These are phyloP conservation scores for Leucania comma DNA, from an alignment of 2,888 invertebrate species.

Conservation along the genomic window DNA sequence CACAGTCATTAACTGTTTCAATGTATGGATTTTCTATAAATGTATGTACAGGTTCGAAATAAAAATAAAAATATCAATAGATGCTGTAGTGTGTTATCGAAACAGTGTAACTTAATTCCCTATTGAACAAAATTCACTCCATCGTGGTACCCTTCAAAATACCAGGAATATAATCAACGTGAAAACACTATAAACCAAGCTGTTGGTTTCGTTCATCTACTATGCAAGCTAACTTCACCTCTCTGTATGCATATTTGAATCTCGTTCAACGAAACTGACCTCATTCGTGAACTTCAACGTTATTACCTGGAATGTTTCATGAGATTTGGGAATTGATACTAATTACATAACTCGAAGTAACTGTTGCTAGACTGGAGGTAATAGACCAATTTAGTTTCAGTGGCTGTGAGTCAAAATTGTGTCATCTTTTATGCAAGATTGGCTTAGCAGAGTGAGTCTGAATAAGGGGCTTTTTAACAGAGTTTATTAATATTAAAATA, in stretches of 20 bases:
- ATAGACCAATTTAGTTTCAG: constrained; percentile 10
- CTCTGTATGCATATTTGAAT: constrained; percentile 31
- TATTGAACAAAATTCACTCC: neutral
- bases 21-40: constrained; percentile 70
- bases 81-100: no score
- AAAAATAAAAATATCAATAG: no score
- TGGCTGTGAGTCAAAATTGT: neutral
- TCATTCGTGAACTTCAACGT: constrained; percentile 68
- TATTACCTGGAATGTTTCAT: constrained; percentile 42
- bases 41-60: constrained; percentile 69
- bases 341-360: constrained; percentile 48
- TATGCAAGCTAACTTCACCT: constrained; percentile 18
- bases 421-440: constrained; percentile 13
- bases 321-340: constrained; percentile 50
- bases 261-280: constrained; percentile 52
- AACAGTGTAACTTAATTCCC: neutral
- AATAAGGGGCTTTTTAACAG: neutral
- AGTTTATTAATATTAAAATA: neutral
- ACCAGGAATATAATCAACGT: neutral
- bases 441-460: neutral
- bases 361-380: constrained; percentile 9
- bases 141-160: neutral
- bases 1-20: constrained; percentile 53
- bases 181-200: neutral
- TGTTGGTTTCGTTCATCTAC: constrained; percentile 5